Conservation (phyloP, 2,113 vertebrate genomes). For the Sterrhoptilus dennistouni region DNA sequence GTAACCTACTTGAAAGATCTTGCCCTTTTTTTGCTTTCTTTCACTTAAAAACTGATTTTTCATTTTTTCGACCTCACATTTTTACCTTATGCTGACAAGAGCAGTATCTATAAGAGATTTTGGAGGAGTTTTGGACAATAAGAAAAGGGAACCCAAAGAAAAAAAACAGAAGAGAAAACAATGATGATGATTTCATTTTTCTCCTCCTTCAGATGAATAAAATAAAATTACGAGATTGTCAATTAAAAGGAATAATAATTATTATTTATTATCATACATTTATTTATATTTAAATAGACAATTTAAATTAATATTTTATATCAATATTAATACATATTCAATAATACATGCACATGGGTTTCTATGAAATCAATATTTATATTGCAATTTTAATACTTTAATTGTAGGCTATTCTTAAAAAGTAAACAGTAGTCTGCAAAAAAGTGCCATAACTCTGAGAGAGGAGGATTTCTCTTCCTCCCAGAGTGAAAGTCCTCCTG, state of each 20-base stretch:
- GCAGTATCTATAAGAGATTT: background rate
- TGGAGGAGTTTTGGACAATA: background rate
- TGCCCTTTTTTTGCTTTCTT: background rate
- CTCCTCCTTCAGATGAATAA: background rate
- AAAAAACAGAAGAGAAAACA: background rate
- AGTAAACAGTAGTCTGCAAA: background rate
- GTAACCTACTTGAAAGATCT: background rate
- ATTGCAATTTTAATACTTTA: background rate
- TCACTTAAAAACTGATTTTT: background rate
- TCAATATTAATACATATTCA: background rate
- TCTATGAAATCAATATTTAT: background rate
- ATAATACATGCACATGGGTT: background rate
- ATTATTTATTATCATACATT: background rate
- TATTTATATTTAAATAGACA: background rate
- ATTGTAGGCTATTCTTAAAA: background rate
- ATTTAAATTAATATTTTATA: background rate
- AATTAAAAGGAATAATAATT: background rate
- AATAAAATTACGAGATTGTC: background rate
- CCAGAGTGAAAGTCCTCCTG: background rate
- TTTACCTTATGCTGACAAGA: background rate
- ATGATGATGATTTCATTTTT: background rate
- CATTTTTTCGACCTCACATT: background rate
- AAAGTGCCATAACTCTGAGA: background rate
- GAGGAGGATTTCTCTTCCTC: background rate
- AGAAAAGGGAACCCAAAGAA: background rate